phyloP scores from a whole-genome alignment of 1,140 invertebrate genomes.

The Stenopsyche tienmushanensis region DNA sequence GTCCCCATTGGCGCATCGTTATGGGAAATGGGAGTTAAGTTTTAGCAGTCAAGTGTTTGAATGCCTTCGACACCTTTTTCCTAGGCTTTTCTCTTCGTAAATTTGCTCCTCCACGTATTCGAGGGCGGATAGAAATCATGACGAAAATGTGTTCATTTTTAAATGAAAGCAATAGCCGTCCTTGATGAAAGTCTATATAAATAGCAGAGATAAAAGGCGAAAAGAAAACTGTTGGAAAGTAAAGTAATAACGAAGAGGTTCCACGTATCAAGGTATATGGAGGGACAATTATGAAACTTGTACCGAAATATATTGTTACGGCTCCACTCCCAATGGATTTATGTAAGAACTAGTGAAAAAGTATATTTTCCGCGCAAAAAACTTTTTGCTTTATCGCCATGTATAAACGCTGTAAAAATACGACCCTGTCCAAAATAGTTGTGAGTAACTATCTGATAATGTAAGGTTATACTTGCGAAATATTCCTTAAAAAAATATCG shows the following conservation, averaged over 20 bases:
- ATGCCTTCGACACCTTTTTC: background rate
- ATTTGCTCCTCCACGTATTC: no score
- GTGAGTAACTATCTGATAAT: no score
- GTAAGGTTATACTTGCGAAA: no score
- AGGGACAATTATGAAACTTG: slow-evolving; percentile 33
- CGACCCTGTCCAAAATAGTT: no score
- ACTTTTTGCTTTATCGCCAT: background rate
- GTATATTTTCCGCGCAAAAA: slow-evolving; percentile 3
- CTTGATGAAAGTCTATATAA: background rate
- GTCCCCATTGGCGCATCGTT: slow-evolving; percentile 20
- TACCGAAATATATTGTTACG: slow-evolving; percentile 30
- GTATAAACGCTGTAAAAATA: no score
- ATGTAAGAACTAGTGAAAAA: slow-evolving; percentile 24
- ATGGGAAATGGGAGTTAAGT: slow-evolving; percentile 25
- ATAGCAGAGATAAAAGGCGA: background rate
- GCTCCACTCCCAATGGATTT: slow-evolving; percentile 26
- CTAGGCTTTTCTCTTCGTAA: background rate
- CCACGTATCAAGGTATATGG: slow-evolving; percentile 12
- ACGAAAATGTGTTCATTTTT: background rate
- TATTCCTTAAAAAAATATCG: no score
- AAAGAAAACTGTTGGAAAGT: background rate
- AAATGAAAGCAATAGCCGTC: background rate
- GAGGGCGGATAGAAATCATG: no score
- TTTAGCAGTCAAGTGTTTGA: slow-evolving; percentile 10
- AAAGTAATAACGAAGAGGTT: slow-evolving; percentile 19